Conservation (phyloP, 35 echinoderm and acorn worm genomes). For the Strongylocentrotus purpuratus region DNA sequence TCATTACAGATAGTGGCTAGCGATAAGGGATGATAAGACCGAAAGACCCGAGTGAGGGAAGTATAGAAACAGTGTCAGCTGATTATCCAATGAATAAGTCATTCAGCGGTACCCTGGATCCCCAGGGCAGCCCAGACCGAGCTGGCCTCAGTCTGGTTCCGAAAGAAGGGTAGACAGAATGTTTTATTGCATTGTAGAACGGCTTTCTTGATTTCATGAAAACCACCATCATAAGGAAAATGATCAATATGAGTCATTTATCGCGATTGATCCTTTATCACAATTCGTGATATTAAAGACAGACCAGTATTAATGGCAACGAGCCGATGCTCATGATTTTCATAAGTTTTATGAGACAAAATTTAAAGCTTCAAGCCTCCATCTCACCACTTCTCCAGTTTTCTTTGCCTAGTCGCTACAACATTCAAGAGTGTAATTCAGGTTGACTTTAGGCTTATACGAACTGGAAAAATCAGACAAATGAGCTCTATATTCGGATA, state of each 20-base stretch:
- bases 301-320: no score
- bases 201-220: not conserved
- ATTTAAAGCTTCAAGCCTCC: no score
- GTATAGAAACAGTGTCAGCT: not conserved
- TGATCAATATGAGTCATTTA: not conserved
- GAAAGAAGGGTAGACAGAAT: not conserved
- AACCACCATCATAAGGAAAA: not conserved
- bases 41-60: not conserved
- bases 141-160: not conserved
- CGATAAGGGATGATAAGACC: not conserved
- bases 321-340: no score
- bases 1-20: not conserved
- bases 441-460: no score
- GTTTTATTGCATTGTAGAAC: not conserved
- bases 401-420: no score
- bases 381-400: no score
- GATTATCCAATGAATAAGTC: slow-evolving; percentile 12
- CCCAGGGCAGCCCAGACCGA: not conserved
- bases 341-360: no score
- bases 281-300: no score
- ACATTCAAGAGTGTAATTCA: no score
- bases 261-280: not conserved
- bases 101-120: not conserved
- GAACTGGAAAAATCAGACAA: no score
- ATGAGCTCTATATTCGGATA: no score